Percentiles rank a stretch among this genome's conserved stretches.
These are phyloP conservation scores for Turritopsis dohrnii DNA, from an alignment of 30 jellyfish, hydroid and myxozoan species.

Conservation along the genomic window DNA sequence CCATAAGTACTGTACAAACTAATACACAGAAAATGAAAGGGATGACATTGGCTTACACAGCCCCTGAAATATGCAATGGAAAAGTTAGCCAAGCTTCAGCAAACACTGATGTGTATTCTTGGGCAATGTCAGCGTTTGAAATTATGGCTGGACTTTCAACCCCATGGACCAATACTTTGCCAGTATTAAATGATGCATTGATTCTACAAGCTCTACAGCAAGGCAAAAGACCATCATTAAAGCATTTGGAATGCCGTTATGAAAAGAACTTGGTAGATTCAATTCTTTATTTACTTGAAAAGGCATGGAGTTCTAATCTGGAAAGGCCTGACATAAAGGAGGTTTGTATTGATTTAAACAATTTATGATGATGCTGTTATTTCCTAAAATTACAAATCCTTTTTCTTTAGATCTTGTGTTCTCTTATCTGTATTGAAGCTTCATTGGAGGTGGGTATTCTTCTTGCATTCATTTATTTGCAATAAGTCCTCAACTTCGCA, in stretches of 20 bases:
- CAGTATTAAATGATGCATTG: background rate
- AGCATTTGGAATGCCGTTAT: background rate
- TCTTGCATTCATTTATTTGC: background rate
- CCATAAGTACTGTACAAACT: background rate
- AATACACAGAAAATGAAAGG: background rate
- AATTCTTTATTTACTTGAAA: background rate
- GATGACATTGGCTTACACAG: constrained; percentile 20
- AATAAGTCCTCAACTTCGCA: too few relatives aligned
- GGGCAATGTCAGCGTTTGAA: constrained; percentile 4
- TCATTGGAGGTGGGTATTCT: background rate
- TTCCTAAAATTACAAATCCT: background rate
- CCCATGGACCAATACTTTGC: constrained; percentile 13
- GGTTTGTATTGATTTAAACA: background rate
- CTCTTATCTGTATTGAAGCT: background rate
- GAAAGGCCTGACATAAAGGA: background rate
- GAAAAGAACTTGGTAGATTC: background rate
- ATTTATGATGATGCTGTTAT: background rate
- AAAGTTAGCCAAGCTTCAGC: background rate
- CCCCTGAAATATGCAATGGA: constrained; percentile 26
- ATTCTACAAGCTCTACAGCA: background rate
- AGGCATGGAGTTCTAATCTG: background rate
- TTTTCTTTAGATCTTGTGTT: background rate
- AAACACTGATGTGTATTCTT: constrained; percentile 13
- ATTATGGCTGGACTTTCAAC: constrained; percentile 10
- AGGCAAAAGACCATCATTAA: background rate